A percentile compares a stretch with the other conserved stretches of the same genome.
These are phyloP conservation scores for Mesorhabditis spiculigera DNA, from an alignment of 2,888 invertebrate genomes.

Conservation along the genomic window DNA sequence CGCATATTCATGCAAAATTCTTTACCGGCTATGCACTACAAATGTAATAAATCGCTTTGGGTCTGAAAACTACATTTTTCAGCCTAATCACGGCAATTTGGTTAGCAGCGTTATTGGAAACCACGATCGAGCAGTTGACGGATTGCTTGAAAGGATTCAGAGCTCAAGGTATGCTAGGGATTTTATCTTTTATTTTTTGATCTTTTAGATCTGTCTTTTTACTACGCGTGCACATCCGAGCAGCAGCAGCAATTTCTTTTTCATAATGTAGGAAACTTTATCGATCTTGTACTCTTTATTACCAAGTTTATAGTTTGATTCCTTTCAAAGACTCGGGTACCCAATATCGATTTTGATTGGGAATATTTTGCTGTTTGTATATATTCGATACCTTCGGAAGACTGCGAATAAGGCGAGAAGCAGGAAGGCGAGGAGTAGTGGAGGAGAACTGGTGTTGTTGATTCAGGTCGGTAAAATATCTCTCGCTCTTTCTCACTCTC, in stretches of 20 bases:
- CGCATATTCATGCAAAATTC: no score
- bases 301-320: background rate
- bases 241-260: background rate
- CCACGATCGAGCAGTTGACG: background rate
- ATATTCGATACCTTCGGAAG: background rate
- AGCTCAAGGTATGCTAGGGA: background rate
- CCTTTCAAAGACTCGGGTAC: background rate
- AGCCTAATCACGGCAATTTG: no score
- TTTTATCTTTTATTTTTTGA: no score
- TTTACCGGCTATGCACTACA: no score
- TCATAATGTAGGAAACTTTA: background rate
- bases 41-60: no score
- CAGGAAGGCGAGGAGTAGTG: background rate
- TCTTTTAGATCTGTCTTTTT: background rate
- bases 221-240: background rate
- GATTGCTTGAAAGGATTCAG: background rate
- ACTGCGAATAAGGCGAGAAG: background rate
- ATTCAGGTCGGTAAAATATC: background rate
- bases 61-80: no score
- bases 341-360: background rate
- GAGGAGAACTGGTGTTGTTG: background rate
- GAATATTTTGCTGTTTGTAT: conserved; percentile 1
- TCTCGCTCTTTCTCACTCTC: no score
- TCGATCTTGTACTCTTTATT: no score
- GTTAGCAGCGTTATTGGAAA: background rate